A percentile compares a stretch with the other conserved stretches of the same genome.
Evolutionary conservation across 2,113 vertebrate species (phyloP).

Genomic region (Sapayoa aenigma): DNA sequence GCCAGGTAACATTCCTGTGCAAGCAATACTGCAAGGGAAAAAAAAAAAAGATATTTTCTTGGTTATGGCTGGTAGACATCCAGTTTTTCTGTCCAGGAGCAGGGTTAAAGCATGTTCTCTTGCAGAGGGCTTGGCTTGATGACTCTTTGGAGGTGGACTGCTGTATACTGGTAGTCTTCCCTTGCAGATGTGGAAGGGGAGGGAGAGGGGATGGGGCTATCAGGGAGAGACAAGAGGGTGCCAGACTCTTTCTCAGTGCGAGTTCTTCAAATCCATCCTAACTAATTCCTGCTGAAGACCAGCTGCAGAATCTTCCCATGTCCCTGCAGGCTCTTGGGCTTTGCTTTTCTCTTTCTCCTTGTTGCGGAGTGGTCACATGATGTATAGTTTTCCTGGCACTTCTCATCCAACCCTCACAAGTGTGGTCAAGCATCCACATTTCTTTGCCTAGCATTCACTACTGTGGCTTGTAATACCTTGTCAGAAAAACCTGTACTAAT

Average conservation of each 20-base stretch:
- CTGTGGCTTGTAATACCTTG: not conserved
- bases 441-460: not conserved
- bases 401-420: not conserved
- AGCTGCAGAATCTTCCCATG: not conserved
- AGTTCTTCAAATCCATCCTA: not conserved
- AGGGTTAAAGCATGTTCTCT: not conserved
- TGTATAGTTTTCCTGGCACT: not conserved
- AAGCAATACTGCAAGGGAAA: not conserved
- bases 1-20: not conserved
- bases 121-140: not conserved
- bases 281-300: not conserved
- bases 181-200: not conserved
- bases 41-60: not conserved
- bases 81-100: not conserved
- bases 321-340: not conserved
- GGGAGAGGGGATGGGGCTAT: not conserved
- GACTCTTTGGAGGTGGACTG: not conserved
- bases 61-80: not conserved
- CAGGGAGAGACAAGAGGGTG: not conserved
- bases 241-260: accelerated
- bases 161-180: not conserved
- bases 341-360: not conserved
- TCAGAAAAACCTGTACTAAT: not conserved
- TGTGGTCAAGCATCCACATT: accelerated
- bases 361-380: accelerated